Percentiles rank a stretch among this genome's conserved stretches.
Conservation (phyloP, 2,797 vertebrate genomes). For the Balearica regulorum region DNA sequence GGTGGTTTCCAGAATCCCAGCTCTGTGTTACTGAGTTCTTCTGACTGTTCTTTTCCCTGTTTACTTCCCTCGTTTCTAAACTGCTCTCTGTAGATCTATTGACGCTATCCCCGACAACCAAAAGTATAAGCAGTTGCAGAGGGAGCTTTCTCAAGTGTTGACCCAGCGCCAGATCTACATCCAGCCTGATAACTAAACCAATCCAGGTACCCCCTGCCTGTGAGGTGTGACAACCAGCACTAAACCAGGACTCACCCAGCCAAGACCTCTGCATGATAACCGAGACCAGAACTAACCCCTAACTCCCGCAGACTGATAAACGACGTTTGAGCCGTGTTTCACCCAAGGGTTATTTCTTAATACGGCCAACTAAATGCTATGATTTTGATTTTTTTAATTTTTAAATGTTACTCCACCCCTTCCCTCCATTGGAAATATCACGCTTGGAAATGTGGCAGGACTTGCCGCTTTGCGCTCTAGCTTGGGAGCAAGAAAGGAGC, state of each 20-base stretch:
- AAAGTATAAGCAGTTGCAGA: slow-evolving; percentile 99
- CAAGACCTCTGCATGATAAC: slow-evolving; percentile 29
- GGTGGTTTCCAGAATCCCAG: not conserved
- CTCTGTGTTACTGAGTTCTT: not conserved
- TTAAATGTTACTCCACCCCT: not conserved
- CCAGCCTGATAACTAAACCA: slow-evolving; percentile 89
- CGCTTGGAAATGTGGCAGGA: not conserved
- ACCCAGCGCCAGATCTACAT: slow-evolving; percentile 99
- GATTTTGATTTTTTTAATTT: not conserved
- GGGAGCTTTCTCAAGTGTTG: slow-evolving; percentile 98
- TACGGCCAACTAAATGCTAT: not conserved
- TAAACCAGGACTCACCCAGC: slow-evolving; percentile 74
- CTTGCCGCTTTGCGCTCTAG: not conserved
- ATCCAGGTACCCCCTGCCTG: slow-evolving; percentile 87
- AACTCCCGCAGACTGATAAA: slow-evolving; percentile 1
- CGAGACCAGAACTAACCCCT: slow-evolving; percentile 68
- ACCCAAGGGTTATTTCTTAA: not conserved
- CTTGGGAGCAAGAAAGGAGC: slow-evolving; percentile 9
- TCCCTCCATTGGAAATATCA: not conserved
- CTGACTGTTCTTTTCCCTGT: slow-evolving; percentile 37
- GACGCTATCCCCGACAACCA: slow-evolving; percentile 98
- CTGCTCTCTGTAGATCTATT: slow-evolving; percentile 89
- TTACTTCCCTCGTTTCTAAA: slow-evolving; percentile 20
- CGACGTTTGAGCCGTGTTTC: not conserved
- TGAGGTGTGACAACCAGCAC: slow-evolving; percentile 62